Percentiles rank a stretch among this genome's conserved stretches.
Evolutionary conservation across 2,888 invertebrate species (phyloP).

Genomic region (Epiperipatus broadwayi): DNA sequence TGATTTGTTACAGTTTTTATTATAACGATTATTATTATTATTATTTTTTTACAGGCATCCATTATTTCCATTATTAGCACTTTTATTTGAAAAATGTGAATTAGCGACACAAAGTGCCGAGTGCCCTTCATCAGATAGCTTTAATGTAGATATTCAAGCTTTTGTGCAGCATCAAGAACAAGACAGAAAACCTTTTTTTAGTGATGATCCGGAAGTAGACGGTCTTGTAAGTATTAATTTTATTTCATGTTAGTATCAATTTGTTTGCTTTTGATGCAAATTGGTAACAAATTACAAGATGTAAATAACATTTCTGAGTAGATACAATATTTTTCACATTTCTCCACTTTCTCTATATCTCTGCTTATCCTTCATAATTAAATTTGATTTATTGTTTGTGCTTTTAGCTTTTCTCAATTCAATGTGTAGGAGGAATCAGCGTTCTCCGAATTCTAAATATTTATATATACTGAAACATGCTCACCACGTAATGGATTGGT

Average conservation of each 20-base stretch:
- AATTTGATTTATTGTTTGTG: too few relatives aligned
- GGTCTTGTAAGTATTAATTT: constrained; percentile 48
- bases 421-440: too few relatives aligned
- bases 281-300: background rate
- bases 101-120: constrained; percentile 81
- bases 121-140: constrained; percentile 61
- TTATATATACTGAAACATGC: too few relatives aligned
- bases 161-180: constrained; percentile 75
- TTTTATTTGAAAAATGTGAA: constrained; percentile 88
- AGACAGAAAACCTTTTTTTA: constrained; percentile 62
- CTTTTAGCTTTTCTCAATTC: too few relatives aligned
- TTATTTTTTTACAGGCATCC: constrained; percentile 50
- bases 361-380: too few relatives aligned
- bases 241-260: constrained; percentile 8
- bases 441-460: too few relatives aligned
- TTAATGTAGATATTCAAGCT: constrained; percentile 69
- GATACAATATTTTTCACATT: too few relatives aligned
- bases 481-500: too few relatives aligned
- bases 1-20: too few relatives aligned
- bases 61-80: constrained; percentile 70
- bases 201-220: constrained; percentile 82
- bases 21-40: constrained; percentile 20
- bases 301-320: too few relatives aligned
- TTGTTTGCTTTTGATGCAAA: constrained; percentile 20
- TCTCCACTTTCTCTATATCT: too few relatives aligned